Base-by-base conservation (phyloP, 2,888 invertebrate species). In the Physocephala rufipes region DNA sequence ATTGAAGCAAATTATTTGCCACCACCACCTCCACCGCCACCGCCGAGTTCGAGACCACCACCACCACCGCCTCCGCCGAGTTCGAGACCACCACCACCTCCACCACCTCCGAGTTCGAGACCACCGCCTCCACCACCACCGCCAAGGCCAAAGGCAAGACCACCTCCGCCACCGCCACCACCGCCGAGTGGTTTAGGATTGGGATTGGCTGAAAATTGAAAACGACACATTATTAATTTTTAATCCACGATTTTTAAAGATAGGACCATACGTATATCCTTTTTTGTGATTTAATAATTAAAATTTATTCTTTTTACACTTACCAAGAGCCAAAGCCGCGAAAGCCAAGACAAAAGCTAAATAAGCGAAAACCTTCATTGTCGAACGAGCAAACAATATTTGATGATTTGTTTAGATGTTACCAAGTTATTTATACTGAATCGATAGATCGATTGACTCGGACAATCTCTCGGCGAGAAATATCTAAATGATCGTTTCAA, bases 311-410 rank as follows among this genome's bases (percentile, higher is more conserved):
- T 21, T 45, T 63, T 45, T 26, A 5, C 47, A 63, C 28, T 63
- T 36, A 66, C 66, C 66, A 36, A 30, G 36, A 4, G 43, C 66
- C 43, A 66, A 19, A 1, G 55, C 66, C 53, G 55, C 28, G 16
- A 45, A 12, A 15, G 66, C 55, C 55, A 66, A 36, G 16, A 66
- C 55, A 15, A 66, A 66, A 30, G 36, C 30, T 9, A 66, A 36
- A 43, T 30, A 55, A 36, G 66, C 53, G 24, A 66, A 66, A 43
- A 66, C 24, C 55, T 66, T 66, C 66, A 66, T 66, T 21, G 63
- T 45, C n/a, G 19, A 16, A 30, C 30, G 19, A 66, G 12, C n/a
- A 12, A 47, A 66, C 13, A 30, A n/a, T 21, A 24, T 66, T 36
- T 66, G 55, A 66, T 62, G 19, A 15, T 26, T 36, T 36, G 28